A percentile compares a stretch with the other conserved stretches of the same genome.
These are phyloP conservation scores for Proterorhinus semilunaris DNA, from an alignment of 2,113 vertebrate species.

Conservation along the genomic window DNA sequence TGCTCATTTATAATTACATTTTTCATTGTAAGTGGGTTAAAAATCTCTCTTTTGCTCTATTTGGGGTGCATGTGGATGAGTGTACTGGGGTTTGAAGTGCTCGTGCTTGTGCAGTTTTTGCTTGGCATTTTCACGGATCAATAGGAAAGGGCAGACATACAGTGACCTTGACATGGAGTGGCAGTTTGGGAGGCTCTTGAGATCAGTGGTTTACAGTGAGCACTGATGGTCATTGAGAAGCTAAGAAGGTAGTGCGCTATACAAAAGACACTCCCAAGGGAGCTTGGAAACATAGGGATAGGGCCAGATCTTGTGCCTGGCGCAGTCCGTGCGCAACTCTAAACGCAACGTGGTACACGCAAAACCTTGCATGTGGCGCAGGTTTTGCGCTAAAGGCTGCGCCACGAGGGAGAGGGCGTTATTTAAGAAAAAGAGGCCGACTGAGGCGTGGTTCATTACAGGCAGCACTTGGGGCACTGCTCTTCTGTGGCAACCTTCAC, in stretches of 20 bases:
- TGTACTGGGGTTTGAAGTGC: constrained; percentile 29
- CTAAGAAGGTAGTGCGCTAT: constrained; percentile 10
- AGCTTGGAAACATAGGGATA: no score
- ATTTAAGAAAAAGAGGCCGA: no score
- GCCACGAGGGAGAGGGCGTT: no score
- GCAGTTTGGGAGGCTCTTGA: constrained; percentile 13
- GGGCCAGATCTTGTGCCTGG: no score
- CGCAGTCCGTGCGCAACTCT: no score
- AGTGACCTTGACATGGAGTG: constrained; percentile 25
- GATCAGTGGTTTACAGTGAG: constrained; percentile 7
- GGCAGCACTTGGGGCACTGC: no score
- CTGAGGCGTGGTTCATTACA: no score
- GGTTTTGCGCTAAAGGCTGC: no score
- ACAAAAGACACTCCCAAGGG: background rate
- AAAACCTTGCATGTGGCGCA: no score
- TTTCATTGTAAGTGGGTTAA: constrained; percentile 34
- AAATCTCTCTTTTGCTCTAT: constrained; percentile 26
- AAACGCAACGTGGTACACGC: no score
- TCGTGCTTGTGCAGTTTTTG: constrained; percentile 44
- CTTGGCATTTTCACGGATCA: constrained; percentile 74
- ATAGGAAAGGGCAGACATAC: constrained; percentile 71
- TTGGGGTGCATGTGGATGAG: background rate
- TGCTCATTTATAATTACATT: constrained; percentile 57
- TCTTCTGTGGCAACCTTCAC: no score
- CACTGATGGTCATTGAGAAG: constrained; percentile 1